Conservation (phyloP, 2,113 vertebrate genomes). For the Synchiropus splendidus region DNA sequence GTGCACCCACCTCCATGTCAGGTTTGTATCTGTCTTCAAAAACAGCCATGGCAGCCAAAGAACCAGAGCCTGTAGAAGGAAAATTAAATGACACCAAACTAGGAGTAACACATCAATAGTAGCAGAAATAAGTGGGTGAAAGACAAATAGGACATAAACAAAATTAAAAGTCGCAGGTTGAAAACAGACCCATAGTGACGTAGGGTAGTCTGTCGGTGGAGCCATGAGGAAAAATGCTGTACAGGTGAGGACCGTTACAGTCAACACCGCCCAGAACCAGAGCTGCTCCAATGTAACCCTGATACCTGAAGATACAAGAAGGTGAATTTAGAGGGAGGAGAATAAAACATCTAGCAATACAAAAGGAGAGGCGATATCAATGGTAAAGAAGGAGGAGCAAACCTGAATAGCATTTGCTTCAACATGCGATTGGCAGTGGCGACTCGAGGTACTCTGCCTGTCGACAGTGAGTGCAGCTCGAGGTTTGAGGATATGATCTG, state of each 20-base stretch:
- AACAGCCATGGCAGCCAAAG: conserved; percentile 92
- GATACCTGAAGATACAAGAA: conserved; percentile 72
- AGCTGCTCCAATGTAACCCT: conserved; percentile 93
- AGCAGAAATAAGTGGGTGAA: neutral
- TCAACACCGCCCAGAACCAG: conserved; percentile 93
- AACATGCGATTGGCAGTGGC: conserved; percentile 94
- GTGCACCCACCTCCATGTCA: conserved; percentile 80
- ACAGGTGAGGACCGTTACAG: conserved; percentile 85
- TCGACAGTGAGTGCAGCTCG: conserved; percentile 90
- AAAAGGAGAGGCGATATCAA: neutral
- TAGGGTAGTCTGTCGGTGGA: conserved; percentile 97
- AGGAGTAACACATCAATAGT: neutral
- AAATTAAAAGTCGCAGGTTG: too few relatives aligned
- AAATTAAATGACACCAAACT: neutral
- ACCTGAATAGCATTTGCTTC: conserved; percentile 99
- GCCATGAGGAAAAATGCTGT: conserved; percentile 97
- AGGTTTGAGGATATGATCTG: conserved; percentile 97
- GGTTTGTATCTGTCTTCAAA: conserved; percentile 92
- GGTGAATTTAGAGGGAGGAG: too few relatives aligned
- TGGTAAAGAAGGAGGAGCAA: neutral
- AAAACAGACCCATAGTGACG: conserved; percentile 91
- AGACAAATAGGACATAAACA: neutral
- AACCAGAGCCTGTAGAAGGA: conserved; percentile 77
- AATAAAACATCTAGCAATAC: neutral
- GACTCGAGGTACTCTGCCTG: conserved; percentile 82